Conservation (phyloP, 2,797 vertebrate species). For the Sus cebifrons region DNA sequence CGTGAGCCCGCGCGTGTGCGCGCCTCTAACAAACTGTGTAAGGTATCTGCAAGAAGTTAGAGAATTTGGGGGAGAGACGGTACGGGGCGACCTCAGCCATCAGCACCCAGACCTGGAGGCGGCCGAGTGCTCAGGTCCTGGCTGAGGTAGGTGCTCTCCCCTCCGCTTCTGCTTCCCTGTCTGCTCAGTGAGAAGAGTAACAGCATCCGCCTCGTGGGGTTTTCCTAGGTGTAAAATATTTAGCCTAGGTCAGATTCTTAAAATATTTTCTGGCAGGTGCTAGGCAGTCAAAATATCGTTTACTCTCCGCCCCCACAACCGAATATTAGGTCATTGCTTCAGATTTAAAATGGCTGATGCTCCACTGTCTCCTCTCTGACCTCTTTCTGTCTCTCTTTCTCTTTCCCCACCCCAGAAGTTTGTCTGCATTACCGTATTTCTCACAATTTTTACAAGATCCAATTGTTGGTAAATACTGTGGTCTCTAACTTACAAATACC, state of each 20-base stretch:
- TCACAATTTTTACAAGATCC: background rate
- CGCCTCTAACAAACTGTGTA: background rate
- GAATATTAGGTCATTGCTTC: background rate
- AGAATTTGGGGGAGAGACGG: background rate
- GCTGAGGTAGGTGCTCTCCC: background rate
- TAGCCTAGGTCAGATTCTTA: background rate
- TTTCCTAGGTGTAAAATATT: background rate
- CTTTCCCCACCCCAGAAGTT: background rate
- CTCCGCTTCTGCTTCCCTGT: background rate
- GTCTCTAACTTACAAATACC: background rate
- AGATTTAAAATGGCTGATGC: background rate
- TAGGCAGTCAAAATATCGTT: background rate
- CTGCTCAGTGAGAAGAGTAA: background rate
- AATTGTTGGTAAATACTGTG: background rate
- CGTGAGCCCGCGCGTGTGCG: too few species aligned
- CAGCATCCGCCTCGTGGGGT: background rate
- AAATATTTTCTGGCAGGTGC: background rate
- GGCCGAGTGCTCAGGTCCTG: background rate
- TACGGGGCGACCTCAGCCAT: too few species aligned
- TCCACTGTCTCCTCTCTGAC: background rate
- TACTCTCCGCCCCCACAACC: accelerated
- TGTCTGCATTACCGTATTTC: background rate
- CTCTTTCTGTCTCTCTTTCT: background rate
- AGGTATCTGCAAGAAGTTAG: background rate
- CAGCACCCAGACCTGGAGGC: background rate